Percentiles rank a stretch among this genome's conserved stretches.
These are phyloP conservation scores for Lepisosteus osseus DNA, from an alignment of 2,113 vertebrate genomes.

Conservation along the genomic window DNA sequence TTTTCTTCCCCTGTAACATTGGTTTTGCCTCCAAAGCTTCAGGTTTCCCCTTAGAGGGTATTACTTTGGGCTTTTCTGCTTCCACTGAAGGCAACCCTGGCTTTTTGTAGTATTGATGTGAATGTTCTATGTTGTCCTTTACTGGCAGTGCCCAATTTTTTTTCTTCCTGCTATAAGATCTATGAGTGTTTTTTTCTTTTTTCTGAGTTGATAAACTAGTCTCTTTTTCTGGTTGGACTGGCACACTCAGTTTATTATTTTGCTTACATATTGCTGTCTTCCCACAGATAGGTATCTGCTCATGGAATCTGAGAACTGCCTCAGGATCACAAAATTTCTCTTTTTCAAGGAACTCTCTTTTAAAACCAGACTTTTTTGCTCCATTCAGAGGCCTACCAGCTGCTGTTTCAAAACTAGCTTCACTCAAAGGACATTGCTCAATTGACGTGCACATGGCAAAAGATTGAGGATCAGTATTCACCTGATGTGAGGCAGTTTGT, in stretches of 20 bases:
- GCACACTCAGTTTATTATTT: too few species aligned
- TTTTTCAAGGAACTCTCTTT: too few species aligned
- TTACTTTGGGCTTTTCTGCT: constrained; percentile 41
- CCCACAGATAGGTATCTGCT: too few species aligned
- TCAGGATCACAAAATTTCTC: too few species aligned
- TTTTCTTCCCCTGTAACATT: constrained; percentile 25
- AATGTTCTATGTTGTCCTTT: constrained; percentile 23
- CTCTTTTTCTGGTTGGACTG: too few species aligned
- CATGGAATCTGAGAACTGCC: too few species aligned
- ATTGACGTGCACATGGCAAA: constrained; percentile 10
- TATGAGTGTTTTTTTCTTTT: constrained; percentile 45
- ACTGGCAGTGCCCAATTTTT: constrained; percentile 51
- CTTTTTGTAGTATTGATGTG: neutral
- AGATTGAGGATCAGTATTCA: constrained; percentile 26
- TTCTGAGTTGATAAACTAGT: neutral
- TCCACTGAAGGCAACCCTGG: constrained; percentile 21
- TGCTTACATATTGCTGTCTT: too few species aligned
- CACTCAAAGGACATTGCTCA: constrained; percentile 19
- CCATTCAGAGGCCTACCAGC: constrained; percentile 25
- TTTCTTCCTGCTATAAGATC: constrained; percentile 61
- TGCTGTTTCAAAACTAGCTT: constrained; percentile 27
- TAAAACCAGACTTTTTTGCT: too few species aligned
- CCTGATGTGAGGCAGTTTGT: constrained; percentile 43
- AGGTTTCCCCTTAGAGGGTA: constrained; percentile 40
- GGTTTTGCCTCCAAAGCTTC: constrained; percentile 46